Conservation (phyloP, 2,113 vertebrate species). For the Chaenocephalus aceratus region DNA sequence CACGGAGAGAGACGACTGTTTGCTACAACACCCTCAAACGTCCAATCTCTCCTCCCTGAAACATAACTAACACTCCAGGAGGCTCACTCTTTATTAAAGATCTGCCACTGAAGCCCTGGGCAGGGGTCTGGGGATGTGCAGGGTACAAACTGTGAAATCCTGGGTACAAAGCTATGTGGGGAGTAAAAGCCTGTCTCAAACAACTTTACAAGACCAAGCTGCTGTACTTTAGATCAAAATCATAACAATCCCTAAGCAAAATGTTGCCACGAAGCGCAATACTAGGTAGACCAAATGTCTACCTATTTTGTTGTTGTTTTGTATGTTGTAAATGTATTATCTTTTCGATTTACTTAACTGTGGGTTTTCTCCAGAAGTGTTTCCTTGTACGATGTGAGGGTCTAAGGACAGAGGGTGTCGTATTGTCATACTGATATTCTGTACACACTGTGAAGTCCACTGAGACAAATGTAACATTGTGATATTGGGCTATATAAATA, state of each 20-base stretch:
- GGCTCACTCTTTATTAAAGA: constrained; percentile 65
- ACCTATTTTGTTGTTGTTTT: no score
- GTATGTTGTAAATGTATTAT: no score
- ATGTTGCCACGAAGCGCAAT: background rate
- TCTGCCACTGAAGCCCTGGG: constrained; percentile 50
- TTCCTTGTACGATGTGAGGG: no score
- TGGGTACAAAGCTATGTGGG: constrained; percentile 7
- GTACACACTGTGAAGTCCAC: no score
- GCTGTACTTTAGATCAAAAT: background rate
- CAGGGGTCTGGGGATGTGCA: constrained; percentile 20
- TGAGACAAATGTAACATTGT: no score
- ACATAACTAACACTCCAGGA: constrained; percentile 68
- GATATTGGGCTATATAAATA: no score
- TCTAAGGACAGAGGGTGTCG: no score
- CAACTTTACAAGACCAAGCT: background rate
- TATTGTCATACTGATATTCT: no score
- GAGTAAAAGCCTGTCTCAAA: background rate
- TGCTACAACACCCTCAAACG: constrained; percentile 46
- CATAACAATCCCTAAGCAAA: background rate
- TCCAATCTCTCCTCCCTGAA: constrained; percentile 42
- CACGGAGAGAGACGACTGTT: constrained; percentile 49
- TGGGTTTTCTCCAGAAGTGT: no score
- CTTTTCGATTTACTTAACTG: no score
- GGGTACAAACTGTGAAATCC: constrained; percentile 15
- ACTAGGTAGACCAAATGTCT: no score